phyloP scores from a whole-genome alignment of 2,113 vertebrate genomes.

The Pterocles gutturalis region DNA sequence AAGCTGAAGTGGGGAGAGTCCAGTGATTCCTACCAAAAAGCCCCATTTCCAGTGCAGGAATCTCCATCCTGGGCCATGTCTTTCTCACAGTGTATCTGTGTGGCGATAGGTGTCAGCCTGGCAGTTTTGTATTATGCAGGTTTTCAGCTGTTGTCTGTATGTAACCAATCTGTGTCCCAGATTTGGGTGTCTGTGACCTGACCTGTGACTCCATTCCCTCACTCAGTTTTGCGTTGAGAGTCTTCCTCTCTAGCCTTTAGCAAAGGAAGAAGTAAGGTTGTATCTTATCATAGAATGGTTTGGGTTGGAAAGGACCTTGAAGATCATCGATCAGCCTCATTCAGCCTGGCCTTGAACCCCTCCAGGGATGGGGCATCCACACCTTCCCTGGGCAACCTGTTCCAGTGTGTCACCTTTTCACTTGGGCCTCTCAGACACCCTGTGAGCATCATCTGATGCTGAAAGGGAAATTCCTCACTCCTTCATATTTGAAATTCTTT shows the following conservation, averaged over 20 bases:
- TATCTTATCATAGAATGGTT: neutral
- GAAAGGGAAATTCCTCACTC: neutral
- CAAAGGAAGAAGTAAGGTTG: neutral
- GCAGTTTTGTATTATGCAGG: neutral
- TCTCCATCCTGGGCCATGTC: neutral
- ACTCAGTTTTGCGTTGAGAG: neutral
- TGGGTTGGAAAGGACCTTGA: no score
- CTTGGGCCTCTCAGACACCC: neutral
- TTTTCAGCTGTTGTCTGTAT: neutral
- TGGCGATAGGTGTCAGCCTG: neutral
- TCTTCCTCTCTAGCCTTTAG: neutral
- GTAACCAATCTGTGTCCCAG: rapidly evolving
- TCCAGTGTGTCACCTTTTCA: neutral
- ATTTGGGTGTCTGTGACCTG: neutral
- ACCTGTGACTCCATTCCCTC: neutral
- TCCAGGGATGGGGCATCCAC: no score
- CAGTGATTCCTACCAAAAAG: neutral
- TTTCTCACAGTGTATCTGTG: rapidly evolving
- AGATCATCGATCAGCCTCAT: no score
- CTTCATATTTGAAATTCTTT: neutral
- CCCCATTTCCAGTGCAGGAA: neutral
- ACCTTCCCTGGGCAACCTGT: no score
- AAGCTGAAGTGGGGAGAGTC: neutral
- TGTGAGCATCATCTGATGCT: neutral
- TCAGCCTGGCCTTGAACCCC: no score